Evolutionary conservation across 2,888 invertebrate genomes (phyloP).

Genomic region (Lepidocyrtinus sp.): DNA sequence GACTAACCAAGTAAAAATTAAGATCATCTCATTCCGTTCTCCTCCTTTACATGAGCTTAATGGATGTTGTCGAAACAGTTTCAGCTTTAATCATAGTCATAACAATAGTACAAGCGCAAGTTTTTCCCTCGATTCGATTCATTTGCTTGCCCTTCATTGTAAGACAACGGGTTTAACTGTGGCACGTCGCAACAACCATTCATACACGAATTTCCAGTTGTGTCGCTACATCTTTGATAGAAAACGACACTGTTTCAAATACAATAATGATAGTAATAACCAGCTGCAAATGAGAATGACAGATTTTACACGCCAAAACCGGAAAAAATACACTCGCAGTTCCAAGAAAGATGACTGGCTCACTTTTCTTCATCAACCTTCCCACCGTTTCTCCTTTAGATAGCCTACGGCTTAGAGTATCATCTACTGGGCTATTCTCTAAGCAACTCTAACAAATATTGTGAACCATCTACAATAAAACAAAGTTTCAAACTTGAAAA

Average conservation of each 20-base stretch:
- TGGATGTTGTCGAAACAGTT: no score
- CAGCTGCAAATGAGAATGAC: constrained; percentile 59
- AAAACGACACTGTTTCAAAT: constrained; percentile 36
- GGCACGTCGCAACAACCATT: not conserved
- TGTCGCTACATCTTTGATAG: not conserved
- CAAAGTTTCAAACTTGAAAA: not conserved
- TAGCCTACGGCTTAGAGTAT: constrained; percentile 51
- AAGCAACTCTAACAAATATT: no score
- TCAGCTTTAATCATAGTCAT: no score
- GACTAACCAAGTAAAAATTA: no score
- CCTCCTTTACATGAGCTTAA: no score
- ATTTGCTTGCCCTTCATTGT: not conserved
- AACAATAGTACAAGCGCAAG: no score
- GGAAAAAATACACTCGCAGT: constrained; percentile 50
- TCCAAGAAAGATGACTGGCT: constrained; percentile 59
- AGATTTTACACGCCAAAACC: constrained; percentile 61
- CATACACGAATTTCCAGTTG: not conserved
- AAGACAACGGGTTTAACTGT: not conserved
- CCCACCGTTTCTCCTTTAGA: constrained; percentile 51
- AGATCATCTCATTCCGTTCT: no score
- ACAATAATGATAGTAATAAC: not conserved
- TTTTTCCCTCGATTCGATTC: not conserved
- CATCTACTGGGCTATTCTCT: no score
- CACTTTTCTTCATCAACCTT: constrained; percentile 56
- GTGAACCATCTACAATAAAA: no score